These are phyloP conservation scores for Caracal caracal DNA, from an alignment of 2,113 vertebrate genomes.

Conservation along the genomic window DNA sequence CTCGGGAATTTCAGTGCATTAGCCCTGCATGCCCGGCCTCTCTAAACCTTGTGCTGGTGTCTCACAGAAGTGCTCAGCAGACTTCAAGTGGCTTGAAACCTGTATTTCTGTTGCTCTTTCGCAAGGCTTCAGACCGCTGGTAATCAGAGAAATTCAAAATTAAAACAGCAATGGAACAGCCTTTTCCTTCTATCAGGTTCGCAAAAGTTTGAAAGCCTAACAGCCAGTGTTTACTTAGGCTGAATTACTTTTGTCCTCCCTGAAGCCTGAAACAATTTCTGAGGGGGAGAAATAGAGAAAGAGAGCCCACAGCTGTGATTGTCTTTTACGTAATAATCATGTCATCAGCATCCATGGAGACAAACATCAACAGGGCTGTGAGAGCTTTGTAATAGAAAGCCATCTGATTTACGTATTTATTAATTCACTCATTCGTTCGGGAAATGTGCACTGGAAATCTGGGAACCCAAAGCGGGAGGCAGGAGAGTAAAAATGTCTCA, in stretches of 20 bases:
- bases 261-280: background rate
- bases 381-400: background rate
- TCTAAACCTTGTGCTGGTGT: background rate
- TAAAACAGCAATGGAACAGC: background rate
- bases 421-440: background rate
- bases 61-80: background rate
- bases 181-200: background rate
- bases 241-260: background rate
- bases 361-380: background rate
- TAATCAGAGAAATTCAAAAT: constrained; percentile 7
- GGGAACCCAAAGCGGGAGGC: background rate
- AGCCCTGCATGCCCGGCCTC: fast-evolving
- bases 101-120: background rate
- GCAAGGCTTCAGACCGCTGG: background rate
- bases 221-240: background rate
- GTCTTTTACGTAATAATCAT: background rate
- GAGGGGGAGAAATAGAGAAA: background rate
- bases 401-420: background rate
- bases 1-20: background rate
- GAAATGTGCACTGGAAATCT: background rate
- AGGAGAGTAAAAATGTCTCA: background rate
- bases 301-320: background rate
- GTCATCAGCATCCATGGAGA: background rate
- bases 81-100: background rate
- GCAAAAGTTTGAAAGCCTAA: background rate